Conservation (phyloP, 2,113 vertebrate genomes). For the Dolichallabes microphthalmus region DNA sequence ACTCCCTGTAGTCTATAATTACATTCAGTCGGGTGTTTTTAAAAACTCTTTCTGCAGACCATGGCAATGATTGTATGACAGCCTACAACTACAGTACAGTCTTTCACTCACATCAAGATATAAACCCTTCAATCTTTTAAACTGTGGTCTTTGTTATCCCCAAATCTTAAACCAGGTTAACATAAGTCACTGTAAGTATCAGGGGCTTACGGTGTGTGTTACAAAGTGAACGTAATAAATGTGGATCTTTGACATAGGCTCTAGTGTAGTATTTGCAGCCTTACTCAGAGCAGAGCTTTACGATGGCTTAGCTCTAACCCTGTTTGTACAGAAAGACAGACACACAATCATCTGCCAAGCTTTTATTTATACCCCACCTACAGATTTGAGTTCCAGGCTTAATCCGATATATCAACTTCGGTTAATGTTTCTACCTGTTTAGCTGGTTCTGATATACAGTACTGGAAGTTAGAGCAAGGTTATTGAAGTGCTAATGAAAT, state of each 20-base stretch:
- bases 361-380: constrained; percentile 12
- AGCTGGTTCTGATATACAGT: not conserved
- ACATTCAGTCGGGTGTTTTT: constrained; percentile 21
- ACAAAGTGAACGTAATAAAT: constrained; percentile 46
- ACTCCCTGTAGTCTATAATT: not conserved
- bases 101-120: constrained; percentile 38
- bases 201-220: constrained; percentile 38
- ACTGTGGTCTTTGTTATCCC: constrained; percentile 19
- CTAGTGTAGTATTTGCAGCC: constrained; percentile 36
- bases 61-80: not conserved
- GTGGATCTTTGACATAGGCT: constrained; percentile 37
- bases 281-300: constrained; percentile 44
- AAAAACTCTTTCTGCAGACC: constrained; percentile 5
- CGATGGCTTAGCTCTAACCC: constrained; percentile 43
- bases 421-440: constrained; percentile 8
- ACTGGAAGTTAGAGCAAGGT: not conserved
- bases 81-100: not conserved
- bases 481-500: not conserved
- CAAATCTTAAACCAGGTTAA: constrained; percentile 45
- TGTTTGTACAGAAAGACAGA: constrained; percentile 32
- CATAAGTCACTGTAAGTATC: constrained; percentile 37
- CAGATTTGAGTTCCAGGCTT: not conserved
- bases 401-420: not conserved
- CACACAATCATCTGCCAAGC: constrained; percentile 31
- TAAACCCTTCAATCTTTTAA: constrained; percentile 38